These are phyloP conservation scores for Acipenser transmontanus DNA, from an alignment of 2,797 vertebrate genomes.

Conservation along the genomic window DNA sequence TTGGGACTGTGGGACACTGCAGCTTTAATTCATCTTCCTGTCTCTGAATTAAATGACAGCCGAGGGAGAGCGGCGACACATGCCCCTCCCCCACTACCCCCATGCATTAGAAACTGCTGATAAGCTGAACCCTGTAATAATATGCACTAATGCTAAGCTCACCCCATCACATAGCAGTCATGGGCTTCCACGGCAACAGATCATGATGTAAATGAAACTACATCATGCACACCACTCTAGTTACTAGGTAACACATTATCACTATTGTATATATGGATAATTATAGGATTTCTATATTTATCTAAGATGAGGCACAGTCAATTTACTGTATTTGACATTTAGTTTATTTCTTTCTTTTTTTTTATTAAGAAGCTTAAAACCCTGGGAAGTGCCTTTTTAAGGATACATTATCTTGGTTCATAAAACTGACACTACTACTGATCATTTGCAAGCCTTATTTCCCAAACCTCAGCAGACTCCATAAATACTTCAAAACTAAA, in stretches of 20 bases:
- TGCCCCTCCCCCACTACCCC: neutral
- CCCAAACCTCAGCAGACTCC: neutral
- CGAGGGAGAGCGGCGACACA: too few relatives aligned
- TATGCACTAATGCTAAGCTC: neutral
- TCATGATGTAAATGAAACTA: slow-evolving; percentile 3
- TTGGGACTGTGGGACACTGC: too few relatives aligned
- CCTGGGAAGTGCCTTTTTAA: neutral
- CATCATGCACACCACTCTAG: slow-evolving; percentile 40
- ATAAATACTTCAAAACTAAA: neutral
- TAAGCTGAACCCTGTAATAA: slow-evolving; percentile 1
- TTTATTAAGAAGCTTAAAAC: neutral
- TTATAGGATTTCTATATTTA: slow-evolving; percentile 9
- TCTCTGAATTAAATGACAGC: too few relatives aligned
- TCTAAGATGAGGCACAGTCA: neutral
- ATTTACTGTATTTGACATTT: neutral
- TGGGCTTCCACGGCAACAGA: neutral
- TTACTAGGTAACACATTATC: slow-evolving; percentile 65
- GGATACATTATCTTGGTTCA: slow-evolving; percentile 1
- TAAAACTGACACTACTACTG: neutral
- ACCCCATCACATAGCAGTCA: neutral
- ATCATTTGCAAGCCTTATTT: neutral
- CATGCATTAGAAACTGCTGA: slow-evolving; percentile 18
- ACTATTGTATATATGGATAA: slow-evolving; percentile 37
- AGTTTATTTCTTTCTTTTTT: neutral
- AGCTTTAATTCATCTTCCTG: too few relatives aligned